Conservation (phyloP, 30 jellyfish, hydroid and myxozoan species). For the Aurelia sp. region DNA sequence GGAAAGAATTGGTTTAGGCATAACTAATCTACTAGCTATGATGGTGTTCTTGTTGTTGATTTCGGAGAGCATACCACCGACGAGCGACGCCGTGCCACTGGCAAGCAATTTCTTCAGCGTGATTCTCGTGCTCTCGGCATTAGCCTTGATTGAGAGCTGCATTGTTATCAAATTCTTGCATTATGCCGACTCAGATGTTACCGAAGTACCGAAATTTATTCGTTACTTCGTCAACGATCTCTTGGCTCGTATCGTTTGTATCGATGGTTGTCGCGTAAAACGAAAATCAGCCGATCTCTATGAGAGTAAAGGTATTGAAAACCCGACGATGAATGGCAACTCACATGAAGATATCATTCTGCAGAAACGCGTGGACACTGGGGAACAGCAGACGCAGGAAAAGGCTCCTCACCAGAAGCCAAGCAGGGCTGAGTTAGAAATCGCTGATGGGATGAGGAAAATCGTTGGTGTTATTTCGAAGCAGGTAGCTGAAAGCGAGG, state of each 20-base stretch:
- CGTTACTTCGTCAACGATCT: constrained; percentile 44
- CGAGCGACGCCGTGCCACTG: constrained; percentile 77
- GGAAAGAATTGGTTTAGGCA: constrained; percentile 78
- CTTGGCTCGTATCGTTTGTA: constrained; percentile 59
- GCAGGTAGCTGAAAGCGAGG: constrained; percentile 57
- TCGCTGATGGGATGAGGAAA: constrained; percentile 64
- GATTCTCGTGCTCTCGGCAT: constrained; percentile 69
- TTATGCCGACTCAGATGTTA: constrained; percentile 28
- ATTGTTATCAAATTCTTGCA: constrained; percentile 53
- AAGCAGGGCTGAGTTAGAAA: constrained; percentile 36
- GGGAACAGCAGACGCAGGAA: constrained; percentile 10
- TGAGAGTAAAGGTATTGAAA: constrained; percentile 44
- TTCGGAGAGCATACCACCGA: constrained; percentile 80
- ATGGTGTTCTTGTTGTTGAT: constrained; percentile 69
- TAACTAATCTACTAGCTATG: constrained; percentile 74
- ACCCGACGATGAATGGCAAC: constrained; percentile 50
- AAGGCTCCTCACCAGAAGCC: constrained; percentile 11
- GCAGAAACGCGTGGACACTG: background rate
- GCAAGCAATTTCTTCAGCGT: constrained; percentile 70
- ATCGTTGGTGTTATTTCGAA: constrained; percentile 41
- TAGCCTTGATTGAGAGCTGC: constrained; percentile 66
- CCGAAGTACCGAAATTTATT: constrained; percentile 54
- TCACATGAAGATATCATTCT: background rate
- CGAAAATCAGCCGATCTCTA: constrained; percentile 7
- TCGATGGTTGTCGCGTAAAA: constrained; percentile 27